Percentiles rank a stretch among this genome's conserved stretches.
Conservation (phyloP, 2,888 invertebrate genomes). For the Neocrepidodera transversa region DNA sequence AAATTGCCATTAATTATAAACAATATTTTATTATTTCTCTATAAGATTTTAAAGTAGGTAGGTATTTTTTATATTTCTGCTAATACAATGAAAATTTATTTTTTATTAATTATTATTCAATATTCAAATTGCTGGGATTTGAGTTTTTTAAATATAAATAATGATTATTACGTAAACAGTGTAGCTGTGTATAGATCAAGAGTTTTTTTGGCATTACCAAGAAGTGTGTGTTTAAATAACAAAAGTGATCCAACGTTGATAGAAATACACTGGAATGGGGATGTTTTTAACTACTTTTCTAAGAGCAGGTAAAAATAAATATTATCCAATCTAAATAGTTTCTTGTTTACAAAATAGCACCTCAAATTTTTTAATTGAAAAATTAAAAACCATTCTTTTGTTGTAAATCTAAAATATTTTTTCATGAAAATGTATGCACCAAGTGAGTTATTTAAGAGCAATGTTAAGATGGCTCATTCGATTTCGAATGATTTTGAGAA, state of each 20-base stretch:
- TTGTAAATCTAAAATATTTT: too few relatives aligned
- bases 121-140: constrained; percentile 43
- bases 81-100: not conserved
- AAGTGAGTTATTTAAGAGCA: too few relatives aligned
- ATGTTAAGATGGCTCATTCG: too few relatives aligned
- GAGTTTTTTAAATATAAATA: constrained; percentile 42
- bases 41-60: too few relatives aligned
- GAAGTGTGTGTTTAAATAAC: constrained; percentile 51
- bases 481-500: too few relatives aligned
- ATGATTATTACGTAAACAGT: constrained; percentile 53
- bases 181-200: constrained; percentile 58
- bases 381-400: too few relatives aligned
- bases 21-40: not conserved
- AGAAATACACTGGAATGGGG: constrained; percentile 57
- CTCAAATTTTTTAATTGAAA: not conserved
- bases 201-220: constrained; percentile 59
- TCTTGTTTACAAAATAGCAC: not conserved
- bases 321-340: too few relatives aligned
- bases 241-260: constrained; percentile 54
- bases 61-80: too few relatives aligned
- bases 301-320: not conserved
- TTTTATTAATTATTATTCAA: constrained; percentile 3
- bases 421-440: too few relatives aligned
- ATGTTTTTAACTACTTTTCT: constrained; percentile 22
- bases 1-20: not conserved